A percentile compares a stretch with the other conserved stretches of the same genome.
These are phyloP conservation scores for Merops nubicus DNA, from an alignment of 2,113 vertebrate species.

Conservation along the genomic window DNA sequence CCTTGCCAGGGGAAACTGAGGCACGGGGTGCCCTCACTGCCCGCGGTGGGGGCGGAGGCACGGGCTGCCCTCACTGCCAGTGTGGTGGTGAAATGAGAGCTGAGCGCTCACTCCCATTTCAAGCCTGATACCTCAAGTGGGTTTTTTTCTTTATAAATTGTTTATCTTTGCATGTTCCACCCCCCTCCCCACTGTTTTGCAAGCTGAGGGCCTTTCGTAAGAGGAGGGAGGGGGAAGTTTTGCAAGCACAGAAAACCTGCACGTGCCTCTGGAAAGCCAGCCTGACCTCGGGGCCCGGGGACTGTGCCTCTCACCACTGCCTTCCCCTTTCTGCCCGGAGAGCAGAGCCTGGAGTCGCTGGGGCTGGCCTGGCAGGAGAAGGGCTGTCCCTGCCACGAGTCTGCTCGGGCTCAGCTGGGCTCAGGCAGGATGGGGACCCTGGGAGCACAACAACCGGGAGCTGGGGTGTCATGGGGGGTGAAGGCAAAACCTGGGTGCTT, in stretches of 20 bases:
- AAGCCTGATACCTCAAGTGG: not conserved
- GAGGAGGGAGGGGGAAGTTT: slow-evolving; percentile 43
- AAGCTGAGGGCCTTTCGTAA: slow-evolving; percentile 22
- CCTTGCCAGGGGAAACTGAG: not conserved
- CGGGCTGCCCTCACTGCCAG: fast-evolving
- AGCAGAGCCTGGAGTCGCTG: fast-evolving
- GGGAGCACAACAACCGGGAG: not conserved
- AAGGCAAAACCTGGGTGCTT: not conserved
- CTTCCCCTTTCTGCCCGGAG: slow-evolving; percentile 25
- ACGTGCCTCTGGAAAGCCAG: not conserved
- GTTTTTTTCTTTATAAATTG: not conserved
- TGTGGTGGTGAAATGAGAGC: not conserved
- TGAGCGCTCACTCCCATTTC: not conserved
- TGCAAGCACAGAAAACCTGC: not conserved
- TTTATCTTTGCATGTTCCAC: not conserved
- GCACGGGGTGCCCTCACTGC: fast-evolving
- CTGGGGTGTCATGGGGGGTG: fast-evolving
- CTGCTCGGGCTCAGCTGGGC: not conserved
- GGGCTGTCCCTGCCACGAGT: not conserved
- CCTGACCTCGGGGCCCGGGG: not conserved
- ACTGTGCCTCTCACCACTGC: fast-evolving
- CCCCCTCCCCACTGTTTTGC: not conserved
- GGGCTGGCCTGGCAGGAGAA: not conserved
- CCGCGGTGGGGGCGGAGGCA: too few relatives aligned
- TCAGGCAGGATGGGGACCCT: not conserved